Evolutionary conservation across 2,797 vertebrate species (phyloP).

Genomic region (Galagoides demidoff): DNA sequence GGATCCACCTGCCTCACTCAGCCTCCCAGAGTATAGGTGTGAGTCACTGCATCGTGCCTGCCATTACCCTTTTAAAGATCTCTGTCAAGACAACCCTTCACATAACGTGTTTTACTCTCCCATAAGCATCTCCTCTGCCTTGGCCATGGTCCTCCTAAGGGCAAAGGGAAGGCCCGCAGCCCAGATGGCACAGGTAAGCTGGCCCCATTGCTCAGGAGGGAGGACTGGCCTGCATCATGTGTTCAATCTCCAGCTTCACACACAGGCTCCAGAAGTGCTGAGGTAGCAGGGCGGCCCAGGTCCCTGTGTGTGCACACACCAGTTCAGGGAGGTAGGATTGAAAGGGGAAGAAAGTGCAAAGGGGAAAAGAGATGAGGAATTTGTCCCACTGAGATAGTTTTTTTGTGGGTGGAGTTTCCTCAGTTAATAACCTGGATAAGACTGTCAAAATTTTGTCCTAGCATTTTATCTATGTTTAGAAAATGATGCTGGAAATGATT

Average conservation of each 20-base stretch:
- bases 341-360: neutral
- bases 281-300: fast-evolving
- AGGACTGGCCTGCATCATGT: too few species aligned
- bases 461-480: neutral
- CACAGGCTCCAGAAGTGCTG: neutral
- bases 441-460: neutral
- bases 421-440: neutral
- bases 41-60: too few species aligned
- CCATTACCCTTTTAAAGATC: slow-evolving; percentile 79
- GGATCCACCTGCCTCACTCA: too few species aligned
- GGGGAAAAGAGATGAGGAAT: too few species aligned
- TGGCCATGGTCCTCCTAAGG: slow-evolving; percentile 92
- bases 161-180: slow-evolving; percentile 87
- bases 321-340: too few species aligned
- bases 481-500: neutral
- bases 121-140: slow-evolving; percentile 92
- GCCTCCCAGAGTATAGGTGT: too few species aligned
- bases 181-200: slow-evolving; percentile 91
- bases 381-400: neutral
- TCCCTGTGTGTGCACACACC: fast-evolving
- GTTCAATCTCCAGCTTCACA: too few species aligned
- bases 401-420: neutral
- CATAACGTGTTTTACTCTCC: slow-evolving; percentile 91
- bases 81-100: slow-evolving; percentile 78
- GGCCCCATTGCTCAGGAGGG: neutral